Evolutionary conservation across 1,140 invertebrate genomes (phyloP).

Genomic region (Zaprionus ornatus): DNA sequence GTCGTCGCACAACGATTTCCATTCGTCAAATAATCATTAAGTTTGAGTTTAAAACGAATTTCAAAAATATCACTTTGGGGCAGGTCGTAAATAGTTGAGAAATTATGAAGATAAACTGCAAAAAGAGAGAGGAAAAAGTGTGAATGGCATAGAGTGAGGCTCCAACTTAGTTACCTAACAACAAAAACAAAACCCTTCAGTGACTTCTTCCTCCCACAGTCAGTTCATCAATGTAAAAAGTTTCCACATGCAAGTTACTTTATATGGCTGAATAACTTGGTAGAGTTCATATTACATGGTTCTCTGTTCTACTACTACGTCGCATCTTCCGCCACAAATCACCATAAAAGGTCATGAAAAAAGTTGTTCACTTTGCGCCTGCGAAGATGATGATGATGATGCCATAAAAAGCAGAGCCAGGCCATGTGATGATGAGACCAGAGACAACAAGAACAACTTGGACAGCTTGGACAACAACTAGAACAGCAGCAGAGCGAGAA

Average conservation of each 20-base stretch:
- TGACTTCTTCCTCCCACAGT: slow-evolving; percentile 3
- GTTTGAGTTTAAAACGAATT: neutral
- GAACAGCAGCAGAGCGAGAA: slow-evolving; percentile 4
- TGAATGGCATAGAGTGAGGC: neutral
- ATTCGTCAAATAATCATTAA: slow-evolving; percentile 17
- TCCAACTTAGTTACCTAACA: neutral
- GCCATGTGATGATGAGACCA: slow-evolving; percentile 8
- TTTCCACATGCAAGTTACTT: slow-evolving; percentile 8
- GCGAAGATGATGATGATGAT: slow-evolving; percentile 32
- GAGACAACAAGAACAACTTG: slow-evolving; percentile 14
- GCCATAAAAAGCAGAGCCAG: slow-evolving; percentile 58
- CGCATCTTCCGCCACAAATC: slow-evolving; percentile 32
- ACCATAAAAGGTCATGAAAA: slow-evolving; percentile 65
- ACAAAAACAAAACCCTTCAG: neutral
- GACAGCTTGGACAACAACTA: slow-evolving; percentile 14
- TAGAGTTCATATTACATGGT: slow-evolving; percentile 47
- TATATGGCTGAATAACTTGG: slow-evolving; percentile 17
- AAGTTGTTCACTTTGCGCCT: slow-evolving; percentile 51
- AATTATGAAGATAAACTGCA: slow-evolving; percentile 1
- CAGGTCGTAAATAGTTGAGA: slow-evolving; percentile 8
- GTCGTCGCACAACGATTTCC: slow-evolving; percentile 25
- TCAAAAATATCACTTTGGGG: slow-evolving; percentile 4
- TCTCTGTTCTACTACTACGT: slow-evolving; percentile 2
- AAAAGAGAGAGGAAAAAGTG: neutral
- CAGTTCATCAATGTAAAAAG: slow-evolving; percentile 8